Conservation (phyloP, 2,113 vertebrate species). For the Cyprinus carpio region DNA sequence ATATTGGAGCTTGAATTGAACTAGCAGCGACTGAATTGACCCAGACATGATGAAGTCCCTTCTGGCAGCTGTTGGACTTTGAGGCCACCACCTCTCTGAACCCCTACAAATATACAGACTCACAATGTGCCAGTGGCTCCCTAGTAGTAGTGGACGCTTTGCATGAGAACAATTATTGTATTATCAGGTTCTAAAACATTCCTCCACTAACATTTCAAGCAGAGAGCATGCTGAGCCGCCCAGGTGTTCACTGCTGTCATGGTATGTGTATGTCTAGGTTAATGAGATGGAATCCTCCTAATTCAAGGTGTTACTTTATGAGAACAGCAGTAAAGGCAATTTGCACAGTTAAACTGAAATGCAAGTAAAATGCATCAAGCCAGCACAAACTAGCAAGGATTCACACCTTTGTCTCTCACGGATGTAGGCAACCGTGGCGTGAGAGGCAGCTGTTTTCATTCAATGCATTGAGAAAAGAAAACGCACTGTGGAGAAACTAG, state of each 20-base stretch:
- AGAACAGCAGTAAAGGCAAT: conserved; percentile 65
- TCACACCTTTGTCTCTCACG: conserved; percentile 7
- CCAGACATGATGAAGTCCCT: conserved; percentile 47
- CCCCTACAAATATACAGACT: conserved; percentile 17
- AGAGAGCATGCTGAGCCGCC: background rate
- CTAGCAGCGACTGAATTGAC: conserved; percentile 64
- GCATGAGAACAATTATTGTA: background rate
- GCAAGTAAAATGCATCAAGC: conserved; percentile 46
- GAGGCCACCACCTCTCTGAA: conserved; percentile 28
- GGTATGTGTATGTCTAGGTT: conserved; percentile 51
- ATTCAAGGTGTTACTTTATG: conserved; percentile 61
- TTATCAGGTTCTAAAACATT: background rate
- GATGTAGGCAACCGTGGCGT: background rate
- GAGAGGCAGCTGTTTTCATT: conserved; percentile 14
- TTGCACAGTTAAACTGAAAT: conserved; percentile 53
- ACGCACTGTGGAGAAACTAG: background rate
- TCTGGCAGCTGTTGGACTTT: conserved; percentile 51
- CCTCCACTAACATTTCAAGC: conserved; percentile 8
- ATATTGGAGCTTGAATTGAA: conserved; percentile 57
- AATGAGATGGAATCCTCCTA: conserved; percentile 64
- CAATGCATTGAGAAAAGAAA: conserved; percentile 1
- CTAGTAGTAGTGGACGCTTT: background rate
- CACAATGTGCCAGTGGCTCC: background rate
- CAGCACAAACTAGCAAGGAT: conserved; percentile 21
- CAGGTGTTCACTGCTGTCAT: conserved; percentile 59